Conservation (phyloP, 2,113 vertebrate species). For the Halcyon senegalensis region DNA sequence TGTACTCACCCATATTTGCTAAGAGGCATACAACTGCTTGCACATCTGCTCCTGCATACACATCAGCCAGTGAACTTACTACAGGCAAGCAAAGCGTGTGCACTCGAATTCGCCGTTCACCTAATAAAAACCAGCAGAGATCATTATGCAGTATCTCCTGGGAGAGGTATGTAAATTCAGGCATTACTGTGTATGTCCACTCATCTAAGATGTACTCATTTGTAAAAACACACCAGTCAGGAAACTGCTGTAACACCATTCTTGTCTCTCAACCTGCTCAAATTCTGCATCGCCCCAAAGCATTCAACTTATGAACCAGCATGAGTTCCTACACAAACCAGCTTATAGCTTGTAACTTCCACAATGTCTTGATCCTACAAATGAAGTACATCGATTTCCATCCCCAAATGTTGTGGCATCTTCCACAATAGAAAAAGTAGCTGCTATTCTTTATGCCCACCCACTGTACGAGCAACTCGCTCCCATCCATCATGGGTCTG, state of each 20-base stretch:
- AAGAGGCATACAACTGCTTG: constrained; percentile 92
- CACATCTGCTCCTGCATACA: constrained; percentile 93
- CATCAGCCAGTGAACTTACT: constrained; percentile 89
- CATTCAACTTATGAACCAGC: neutral
- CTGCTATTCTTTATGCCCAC: neutral
- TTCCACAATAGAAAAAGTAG: neutral
- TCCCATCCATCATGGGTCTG: neutral
- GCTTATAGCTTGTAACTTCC: neutral
- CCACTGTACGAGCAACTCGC: fast-evolving
- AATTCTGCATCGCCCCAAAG: neutral
- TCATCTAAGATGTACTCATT: neutral
- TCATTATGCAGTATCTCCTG: neutral
- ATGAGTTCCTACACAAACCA: neutral
- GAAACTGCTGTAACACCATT: neutral
- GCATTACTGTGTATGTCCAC: neutral
- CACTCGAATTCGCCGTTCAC: constrained; percentile 93
- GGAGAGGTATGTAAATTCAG: neutral
- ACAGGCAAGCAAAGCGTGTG: constrained; percentile 95
- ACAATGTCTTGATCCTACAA: neutral
- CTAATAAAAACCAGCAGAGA: constrained; percentile 63
- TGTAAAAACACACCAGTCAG: neutral
- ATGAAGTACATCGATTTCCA: neutral
- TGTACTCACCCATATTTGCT: constrained; percentile 93
- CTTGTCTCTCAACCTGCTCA: neutral
- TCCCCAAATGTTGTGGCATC: neutral